phyloP scores from a whole-genome alignment of 35 echinoderm and acorn worm genomes.

The Apostichopus japonicus region DNA sequence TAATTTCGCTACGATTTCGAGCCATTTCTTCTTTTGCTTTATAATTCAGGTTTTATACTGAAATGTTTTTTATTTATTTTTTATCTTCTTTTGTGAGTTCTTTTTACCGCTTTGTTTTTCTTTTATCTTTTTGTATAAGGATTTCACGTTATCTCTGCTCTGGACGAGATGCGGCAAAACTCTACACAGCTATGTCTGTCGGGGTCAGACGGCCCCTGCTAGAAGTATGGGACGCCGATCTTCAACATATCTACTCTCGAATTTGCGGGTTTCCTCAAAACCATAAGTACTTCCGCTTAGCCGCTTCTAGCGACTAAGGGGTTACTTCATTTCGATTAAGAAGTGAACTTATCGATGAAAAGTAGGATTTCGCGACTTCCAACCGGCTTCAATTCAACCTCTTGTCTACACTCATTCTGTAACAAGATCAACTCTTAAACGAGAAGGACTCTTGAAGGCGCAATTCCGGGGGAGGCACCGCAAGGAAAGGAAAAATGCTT shows the following conservation, averaged over 20 bases:
- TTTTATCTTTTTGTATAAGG: not conserved
- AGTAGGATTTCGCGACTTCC: slow-evolving; percentile 33
- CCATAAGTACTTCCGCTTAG: slow-evolving; percentile 50
- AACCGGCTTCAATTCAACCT: slow-evolving; percentile 24
- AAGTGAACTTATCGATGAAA: slow-evolving; percentile 38
- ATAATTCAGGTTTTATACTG: too few relatives aligned
- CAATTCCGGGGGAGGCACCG: slow-evolving; percentile 36
- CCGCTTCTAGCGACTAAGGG: slow-evolving; percentile 44
- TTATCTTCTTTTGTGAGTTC: not conserved
- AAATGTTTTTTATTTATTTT: not conserved
- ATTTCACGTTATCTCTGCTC: not conserved
- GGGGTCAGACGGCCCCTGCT: slow-evolving; percentile 23
- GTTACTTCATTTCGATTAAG: slow-evolving; percentile 46
- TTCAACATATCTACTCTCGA: slow-evolving; percentile 25
- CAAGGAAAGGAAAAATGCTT: not conserved
- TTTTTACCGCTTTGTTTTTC: not conserved
- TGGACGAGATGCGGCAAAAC: not conserved
- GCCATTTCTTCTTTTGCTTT: not conserved
- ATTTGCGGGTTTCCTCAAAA: slow-evolving; percentile 16
- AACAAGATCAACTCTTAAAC: slow-evolving; percentile 44
- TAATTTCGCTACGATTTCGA: not conserved
- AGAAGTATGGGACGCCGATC: slow-evolving; percentile 18
- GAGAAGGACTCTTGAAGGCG: slow-evolving; percentile 35
- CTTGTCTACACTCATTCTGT: slow-evolving; percentile 34
- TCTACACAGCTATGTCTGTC: not conserved